Base-by-base conservation (phyloP, 2,797 vertebrate genomes). In the Oreochromis mossambicus region DNA sequence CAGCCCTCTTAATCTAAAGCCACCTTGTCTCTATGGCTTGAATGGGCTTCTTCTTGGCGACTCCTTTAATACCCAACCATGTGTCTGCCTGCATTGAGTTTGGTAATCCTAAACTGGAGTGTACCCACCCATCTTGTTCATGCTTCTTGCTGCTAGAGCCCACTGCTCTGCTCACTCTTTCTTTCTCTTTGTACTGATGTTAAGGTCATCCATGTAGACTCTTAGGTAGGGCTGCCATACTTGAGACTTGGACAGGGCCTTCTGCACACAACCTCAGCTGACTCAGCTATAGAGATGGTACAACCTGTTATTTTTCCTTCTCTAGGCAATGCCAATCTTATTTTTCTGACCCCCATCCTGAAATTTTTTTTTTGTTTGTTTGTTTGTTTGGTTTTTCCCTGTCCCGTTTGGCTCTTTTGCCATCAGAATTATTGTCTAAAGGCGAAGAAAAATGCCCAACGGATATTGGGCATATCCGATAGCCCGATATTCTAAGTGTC, bases 11-110 rank as follows among this genome's bases (percentile, higher is more conserved):
- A 58, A 58, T 32, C 55, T 32, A 58, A 58, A 58, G 55, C 26
- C 55, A 58, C 55, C 55, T 0, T 29, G 54, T 56, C 54, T 3
- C 13, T 29, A 24, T 29, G 15, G 26, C 55, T 58, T 58, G 5
- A 58, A 10, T 6, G 14, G 8, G 26, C 26, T 10, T 58, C 55
- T 17, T 5, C 52, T 54, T 54, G 52, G 52, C 1, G 4, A 58
- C 2, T 58, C 5, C 55, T 32, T 17, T 58, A 58, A 58, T 0
- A 0, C 26, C 26, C 29, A 58, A 32, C 26, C 5, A 2, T 32
- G 15, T 6, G 8, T 61, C 32, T 61, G 32, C 29, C 56, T 34
- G 56, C 56, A 61, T n/a, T 29, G 19, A 32, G 43, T 76, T 24
- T 32, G 17, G 46, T 6, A 8, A 80, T 13, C 32, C 11, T 80